Conservation (phyloP, 2,888 invertebrate genomes). For the Ormia ochracea region DNA sequence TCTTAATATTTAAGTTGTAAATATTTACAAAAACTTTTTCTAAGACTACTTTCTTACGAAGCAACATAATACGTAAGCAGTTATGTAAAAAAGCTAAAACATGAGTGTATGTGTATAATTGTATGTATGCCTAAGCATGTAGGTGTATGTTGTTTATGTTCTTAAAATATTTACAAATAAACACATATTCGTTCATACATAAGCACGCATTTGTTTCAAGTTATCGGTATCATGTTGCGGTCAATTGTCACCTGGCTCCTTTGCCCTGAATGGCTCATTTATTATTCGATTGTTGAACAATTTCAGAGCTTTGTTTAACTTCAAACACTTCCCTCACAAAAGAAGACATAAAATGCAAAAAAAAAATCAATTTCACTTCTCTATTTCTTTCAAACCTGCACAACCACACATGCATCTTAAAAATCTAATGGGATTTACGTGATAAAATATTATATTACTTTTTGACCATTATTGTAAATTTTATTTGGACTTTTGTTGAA, state of each 20-base stretch:
- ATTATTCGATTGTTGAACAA: conserved; percentile 19
- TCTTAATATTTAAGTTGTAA: no score
- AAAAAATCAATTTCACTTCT: conserved; percentile 22
- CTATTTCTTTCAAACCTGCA: not conserved
- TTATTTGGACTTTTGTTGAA: conserved; percentile 11
- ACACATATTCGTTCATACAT: not conserved
- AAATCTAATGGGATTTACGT: conserved; percentile 58
- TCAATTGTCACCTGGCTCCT: conserved; percentile 57
- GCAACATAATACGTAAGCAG: not conserved
- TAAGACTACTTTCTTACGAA: not conserved
- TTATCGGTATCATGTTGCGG: conserved; percentile 43
- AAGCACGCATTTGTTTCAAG: not conserved
- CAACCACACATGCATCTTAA: not conserved
- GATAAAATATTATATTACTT: conserved; percentile 51
- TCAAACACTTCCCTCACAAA: not conserved
- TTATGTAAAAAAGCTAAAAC: not conserved
- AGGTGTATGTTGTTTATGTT: not conserved
- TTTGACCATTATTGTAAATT: not conserved
- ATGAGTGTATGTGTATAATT: not conserved
- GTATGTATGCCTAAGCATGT: not conserved
- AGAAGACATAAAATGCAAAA: not conserved
- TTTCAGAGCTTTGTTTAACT: not conserved
- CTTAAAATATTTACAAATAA: not conserved
- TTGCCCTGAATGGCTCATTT: conserved; percentile 52
- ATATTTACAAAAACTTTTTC: not conserved